Evolutionary conservation across 2,113 vertebrate genomes (phyloP).

Genomic region (Sturnus vulgaris): DNA sequence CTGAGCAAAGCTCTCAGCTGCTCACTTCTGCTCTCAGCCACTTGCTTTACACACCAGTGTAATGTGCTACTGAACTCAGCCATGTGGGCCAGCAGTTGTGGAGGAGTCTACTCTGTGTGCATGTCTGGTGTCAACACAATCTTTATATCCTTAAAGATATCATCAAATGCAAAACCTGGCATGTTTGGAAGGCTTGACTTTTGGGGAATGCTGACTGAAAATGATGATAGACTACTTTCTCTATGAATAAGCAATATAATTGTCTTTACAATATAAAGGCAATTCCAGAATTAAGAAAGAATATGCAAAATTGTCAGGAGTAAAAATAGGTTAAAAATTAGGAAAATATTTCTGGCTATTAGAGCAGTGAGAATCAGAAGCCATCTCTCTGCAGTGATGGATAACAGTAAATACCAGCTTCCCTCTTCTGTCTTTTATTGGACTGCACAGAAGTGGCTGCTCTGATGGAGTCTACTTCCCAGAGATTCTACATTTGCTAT

Average conservation of each 20-base stretch:
- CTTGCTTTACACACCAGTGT: rapidly evolving
- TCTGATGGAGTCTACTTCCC: background rate
- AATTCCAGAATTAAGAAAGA: background rate
- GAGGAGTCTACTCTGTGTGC: background rate
- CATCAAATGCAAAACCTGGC: background rate
- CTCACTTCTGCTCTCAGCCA: background rate
- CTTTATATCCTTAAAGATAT: background rate
- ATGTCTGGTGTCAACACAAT: background rate
- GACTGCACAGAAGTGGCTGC: background rate
- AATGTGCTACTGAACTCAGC: background rate
- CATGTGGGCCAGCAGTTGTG: background rate
- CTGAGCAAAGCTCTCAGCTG: background rate
- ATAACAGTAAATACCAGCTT: background rate
- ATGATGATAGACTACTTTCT: background rate
- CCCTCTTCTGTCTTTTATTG: background rate
- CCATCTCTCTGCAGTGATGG: background rate
- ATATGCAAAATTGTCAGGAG: background rate
- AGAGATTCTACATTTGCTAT: background rate
- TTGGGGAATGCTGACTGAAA: background rate
- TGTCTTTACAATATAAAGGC: background rate
- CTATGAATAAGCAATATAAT: background rate
- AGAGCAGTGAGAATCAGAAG: background rate
- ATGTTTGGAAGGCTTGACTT: background rate
- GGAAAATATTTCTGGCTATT: background rate
- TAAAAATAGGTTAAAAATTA: background rate